Evolutionary conservation across 2,888 invertebrate species (phyloP).

Genomic region (Mactromeris polynyma): DNA sequence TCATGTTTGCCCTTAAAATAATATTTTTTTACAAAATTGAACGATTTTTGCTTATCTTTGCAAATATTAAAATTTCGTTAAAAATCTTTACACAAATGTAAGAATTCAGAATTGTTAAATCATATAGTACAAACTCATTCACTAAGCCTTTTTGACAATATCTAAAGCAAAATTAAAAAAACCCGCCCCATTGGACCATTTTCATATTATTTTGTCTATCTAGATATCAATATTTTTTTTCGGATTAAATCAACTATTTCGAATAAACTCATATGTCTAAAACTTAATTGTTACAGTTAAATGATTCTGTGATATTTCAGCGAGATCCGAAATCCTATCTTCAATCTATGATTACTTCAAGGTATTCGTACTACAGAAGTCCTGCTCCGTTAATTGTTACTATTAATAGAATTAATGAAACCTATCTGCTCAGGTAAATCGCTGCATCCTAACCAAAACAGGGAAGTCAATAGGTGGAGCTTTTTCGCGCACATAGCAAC

Average conservation of each 20-base stretch:
- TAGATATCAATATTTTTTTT: too few relatives aligned
- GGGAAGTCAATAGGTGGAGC: slow-evolving; percentile 68
- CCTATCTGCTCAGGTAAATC: slow-evolving; percentile 39
- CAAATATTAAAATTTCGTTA: too few relatives aligned
- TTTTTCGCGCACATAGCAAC: slow-evolving; percentile 48
- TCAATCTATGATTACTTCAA: background rate
- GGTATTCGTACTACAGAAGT: background rate
- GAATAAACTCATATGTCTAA: background rate
- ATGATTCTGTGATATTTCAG: background rate
- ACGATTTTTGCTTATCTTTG: too few relatives aligned
- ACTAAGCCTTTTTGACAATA: too few relatives aligned
- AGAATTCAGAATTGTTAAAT: too few relatives aligned
- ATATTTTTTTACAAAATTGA: too few relatives aligned
- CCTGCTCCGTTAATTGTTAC: slow-evolving; percentile 51
- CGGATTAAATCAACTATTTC: background rate
- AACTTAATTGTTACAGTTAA: background rate
- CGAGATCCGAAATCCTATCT: background rate
- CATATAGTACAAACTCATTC: too few relatives aligned
- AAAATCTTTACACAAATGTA: too few relatives aligned
- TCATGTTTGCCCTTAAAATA: too few relatives aligned
- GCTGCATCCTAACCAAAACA: slow-evolving; percentile 67
- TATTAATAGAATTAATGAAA: slow-evolving; percentile 60
- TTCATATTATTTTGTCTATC: too few relatives aligned
- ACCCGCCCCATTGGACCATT: too few relatives aligned
- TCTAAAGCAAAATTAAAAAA: too few relatives aligned